Conservation (phyloP, 2,888 invertebrate species). For the Periphyllus acericola region DNA sequence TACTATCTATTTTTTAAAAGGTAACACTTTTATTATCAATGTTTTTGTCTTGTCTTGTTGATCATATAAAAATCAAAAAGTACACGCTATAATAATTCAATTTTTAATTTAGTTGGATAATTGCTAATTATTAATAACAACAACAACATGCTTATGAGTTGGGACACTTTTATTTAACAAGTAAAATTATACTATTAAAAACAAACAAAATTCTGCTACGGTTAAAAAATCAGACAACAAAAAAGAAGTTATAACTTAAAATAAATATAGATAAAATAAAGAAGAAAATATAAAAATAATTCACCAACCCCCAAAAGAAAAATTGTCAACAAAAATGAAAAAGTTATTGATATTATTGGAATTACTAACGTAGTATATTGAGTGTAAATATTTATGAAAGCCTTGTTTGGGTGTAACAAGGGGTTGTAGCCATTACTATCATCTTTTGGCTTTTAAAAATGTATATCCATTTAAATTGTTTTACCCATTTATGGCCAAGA, state of each 20-base stretch:
- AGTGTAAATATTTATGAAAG: conserved; percentile 37
- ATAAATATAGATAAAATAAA: conserved; percentile 40
- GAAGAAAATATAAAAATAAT: conserved; percentile 43
- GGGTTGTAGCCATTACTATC: conserved; percentile 16
- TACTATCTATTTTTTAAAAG: not conserved
- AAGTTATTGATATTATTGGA: conserved; percentile 30
- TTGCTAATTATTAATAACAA: conserved; percentile 25
- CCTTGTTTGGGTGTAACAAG: conserved; percentile 17
- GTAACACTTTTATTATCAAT: not conserved
- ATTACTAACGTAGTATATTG: conserved; percentile 29
- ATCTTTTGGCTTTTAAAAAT: conserved; percentile 21
- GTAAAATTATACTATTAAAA: conserved; percentile 40
- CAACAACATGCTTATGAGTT: conserved; percentile 6
- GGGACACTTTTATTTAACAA: conserved; percentile 29
- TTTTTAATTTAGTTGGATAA: conserved; percentile 25
- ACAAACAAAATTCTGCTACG: conserved; percentile 34
- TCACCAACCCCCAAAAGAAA: conserved; percentile 33
- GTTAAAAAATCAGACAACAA: not conserved
- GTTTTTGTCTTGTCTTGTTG: not conserved
- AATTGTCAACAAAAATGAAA: conserved; percentile 29
- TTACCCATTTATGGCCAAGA: conserved; percentile 69
- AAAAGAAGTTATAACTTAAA: conserved; percentile 25
- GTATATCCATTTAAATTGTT: conserved; percentile 5
- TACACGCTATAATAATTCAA: not conserved
- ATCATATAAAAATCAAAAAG: not conserved